Base-by-base conservation (phyloP, 64 coral and sea anemone genomes). In the Montipora cactus region DNA sequence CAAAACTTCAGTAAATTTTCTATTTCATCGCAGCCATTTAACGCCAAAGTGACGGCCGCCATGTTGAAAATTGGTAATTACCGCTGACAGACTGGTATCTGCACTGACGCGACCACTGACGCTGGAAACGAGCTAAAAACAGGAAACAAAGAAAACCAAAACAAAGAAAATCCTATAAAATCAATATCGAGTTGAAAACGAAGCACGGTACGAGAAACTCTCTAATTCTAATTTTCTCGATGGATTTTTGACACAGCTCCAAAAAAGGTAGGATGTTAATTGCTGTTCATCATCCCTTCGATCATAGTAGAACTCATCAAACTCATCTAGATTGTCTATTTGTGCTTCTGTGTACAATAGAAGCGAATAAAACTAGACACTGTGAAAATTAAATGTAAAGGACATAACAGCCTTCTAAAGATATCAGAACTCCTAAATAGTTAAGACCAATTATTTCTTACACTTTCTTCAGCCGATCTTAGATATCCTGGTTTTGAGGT, bases 21-120 rank as follows among this genome's bases (percentile, higher is more conserved):
- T 48, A 98, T 87, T 62, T 95, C 93, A 19, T 23, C 14, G 51
- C 96, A 98, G 64, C 96, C 96, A 85, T 98, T 95, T 10, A 95
- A 7, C 62, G 67, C 15, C 74, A 98, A 79, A 19, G 71, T 49
- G 50, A 72, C 49, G 6, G 81, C 86, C 51, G 96, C 93, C 96
- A 98, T 98, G 28, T 98, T 98, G 81, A 7, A 92, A 77, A 77
- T 23, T 4, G 55, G 57, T 14, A 72, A 5, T 70, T 0, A 71
- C 62, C 64, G 14, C 83, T 64, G 71, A 61, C 20, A 4, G 49
- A 69, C 25, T 71, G 9, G 1, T 58, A 19, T 49, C 11, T 57
- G 53, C 10, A 7, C 6, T 57, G 53, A 57, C 11, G 28, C 28
- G 11, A 57, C 53, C 53, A 11, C 53, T 57, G 53, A 57, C 28